A percentile compares a stretch with the other conserved stretches of the same genome.
Conservation (phyloP, 2,113 vertebrate species). For the Dicaeum eximium region DNA sequence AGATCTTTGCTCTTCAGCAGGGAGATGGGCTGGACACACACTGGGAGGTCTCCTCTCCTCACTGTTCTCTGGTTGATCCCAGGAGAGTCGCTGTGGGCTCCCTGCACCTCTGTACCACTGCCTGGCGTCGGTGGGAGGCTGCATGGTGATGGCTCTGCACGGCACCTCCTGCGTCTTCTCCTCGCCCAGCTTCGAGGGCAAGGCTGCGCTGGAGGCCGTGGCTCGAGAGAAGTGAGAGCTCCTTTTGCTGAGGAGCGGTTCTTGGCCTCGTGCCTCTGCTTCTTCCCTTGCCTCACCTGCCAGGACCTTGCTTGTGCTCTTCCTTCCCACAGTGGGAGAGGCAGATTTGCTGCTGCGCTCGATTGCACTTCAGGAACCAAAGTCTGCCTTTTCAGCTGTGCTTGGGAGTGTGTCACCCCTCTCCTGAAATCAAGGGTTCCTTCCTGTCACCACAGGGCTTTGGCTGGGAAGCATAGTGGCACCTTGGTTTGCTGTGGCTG, state of each 20-base stretch:
- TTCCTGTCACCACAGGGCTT: neutral
- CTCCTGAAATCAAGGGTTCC: neutral
- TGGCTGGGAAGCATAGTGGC: accelerated
- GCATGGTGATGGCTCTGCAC: constrained; percentile 76
- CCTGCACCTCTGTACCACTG: constrained; percentile 90
- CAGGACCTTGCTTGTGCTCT: accelerated
- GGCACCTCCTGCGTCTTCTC: constrained; percentile 78
- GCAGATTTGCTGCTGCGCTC: neutral
- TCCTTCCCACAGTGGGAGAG: accelerated
- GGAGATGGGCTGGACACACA: accelerated
- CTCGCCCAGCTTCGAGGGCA: constrained; percentile 76
- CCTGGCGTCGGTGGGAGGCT: constrained; percentile 84
- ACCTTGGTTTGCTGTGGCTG: neutral
- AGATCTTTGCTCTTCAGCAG: neutral
- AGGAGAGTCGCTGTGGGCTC: constrained; percentile 71
- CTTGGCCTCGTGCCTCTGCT: accelerated
- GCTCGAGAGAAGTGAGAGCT: constrained; percentile 82
- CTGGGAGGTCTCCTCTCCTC: neutral
- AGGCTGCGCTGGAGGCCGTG: constrained; percentile 76
- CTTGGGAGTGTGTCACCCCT: neutral
- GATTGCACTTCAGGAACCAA: neutral
- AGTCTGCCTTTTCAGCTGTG: neutral
- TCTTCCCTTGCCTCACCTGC: neutral
- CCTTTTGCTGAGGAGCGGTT: neutral
- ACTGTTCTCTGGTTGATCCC: neutral